phyloP scores from a whole-genome alignment of 2,888 invertebrate species.

The Parapristionchus giblindavisi region DNA sequence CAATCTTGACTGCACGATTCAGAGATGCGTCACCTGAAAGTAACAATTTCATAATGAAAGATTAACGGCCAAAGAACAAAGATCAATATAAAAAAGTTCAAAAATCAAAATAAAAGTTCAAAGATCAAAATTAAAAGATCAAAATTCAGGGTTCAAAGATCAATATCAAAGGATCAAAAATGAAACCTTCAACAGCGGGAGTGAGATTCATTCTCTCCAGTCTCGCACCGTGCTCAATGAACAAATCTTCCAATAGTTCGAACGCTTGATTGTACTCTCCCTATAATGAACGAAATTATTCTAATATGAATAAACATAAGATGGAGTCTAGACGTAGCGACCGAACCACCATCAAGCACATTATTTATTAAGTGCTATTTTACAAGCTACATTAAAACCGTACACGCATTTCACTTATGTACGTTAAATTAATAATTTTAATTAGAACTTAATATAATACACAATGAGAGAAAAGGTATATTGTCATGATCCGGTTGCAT shows the following conservation, averaged over 20 bases:
- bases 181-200: neutral
- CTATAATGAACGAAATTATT: no score
- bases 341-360: neutral
- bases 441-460: neutral
- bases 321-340: neutral
- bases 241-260: slow-evolving; percentile 40
- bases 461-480: no score
- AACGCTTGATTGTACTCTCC: slow-evolving; percentile 41
- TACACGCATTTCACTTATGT: neutral
- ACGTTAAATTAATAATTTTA: neutral
- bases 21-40: no score
- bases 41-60: no score
- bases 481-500: no score
- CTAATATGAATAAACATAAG: neutral
- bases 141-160: no score
- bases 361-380: neutral
- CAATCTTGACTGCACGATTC: no score
- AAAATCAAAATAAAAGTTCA: no score
- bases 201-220: slow-evolving; percentile 24
- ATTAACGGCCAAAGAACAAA: no score
- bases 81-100: no score
- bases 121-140: no score
- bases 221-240: slow-evolving; percentile 39
- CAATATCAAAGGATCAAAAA: no score
- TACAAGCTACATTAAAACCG: neutral